Evolutionary conservation across 2,888 invertebrate species (phyloP).

Genomic region (Tachystola acroxantha): DNA sequence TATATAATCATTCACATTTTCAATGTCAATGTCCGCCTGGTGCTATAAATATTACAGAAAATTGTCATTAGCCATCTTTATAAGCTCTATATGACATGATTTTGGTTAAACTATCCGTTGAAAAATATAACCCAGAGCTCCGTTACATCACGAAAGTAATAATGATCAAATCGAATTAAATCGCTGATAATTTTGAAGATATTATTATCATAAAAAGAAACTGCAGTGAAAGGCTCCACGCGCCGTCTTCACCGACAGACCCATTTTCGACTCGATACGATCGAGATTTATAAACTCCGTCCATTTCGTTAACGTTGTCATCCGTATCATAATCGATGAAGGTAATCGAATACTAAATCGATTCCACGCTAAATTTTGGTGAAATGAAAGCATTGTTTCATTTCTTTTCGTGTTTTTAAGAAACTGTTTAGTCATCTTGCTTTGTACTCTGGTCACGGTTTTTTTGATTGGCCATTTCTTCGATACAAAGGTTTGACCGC

Average conservation of each 20-base stretch:
- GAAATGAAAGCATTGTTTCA: conserved; percentile 53
- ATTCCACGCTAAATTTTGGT: conserved; percentile 21
- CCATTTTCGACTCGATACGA: conserved; percentile 24
- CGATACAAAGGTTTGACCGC: too few species aligned
- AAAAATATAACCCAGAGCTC: background rate
- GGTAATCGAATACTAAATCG: conserved; percentile 15
- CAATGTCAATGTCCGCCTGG: too few species aligned
- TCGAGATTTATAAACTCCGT: conserved; percentile 12
- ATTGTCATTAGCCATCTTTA: too few species aligned
- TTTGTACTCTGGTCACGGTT: conserved; percentile 9
- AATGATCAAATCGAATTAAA: background rate
- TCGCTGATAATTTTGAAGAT: conserved; percentile 1
- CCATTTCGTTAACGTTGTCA: conserved; percentile 14
- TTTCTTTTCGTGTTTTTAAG: conserved; percentile 11
- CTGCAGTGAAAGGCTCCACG: conserved; percentile 11
- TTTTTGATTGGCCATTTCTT: too few species aligned
- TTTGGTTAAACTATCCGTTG: too few species aligned
- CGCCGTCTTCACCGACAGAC: conserved; percentile 20
- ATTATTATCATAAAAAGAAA: background rate
- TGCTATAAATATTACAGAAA: too few species aligned
- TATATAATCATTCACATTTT: too few species aligned
- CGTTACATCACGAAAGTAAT: background rate
- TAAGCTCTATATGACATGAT: too few species aligned
- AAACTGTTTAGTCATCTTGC: conserved; percentile 27
- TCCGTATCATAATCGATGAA: conserved; percentile 10